These are phyloP conservation scores for Halcyon senegalensis DNA, from an alignment of 2,113 vertebrate genomes.

Conservation along the genomic window DNA sequence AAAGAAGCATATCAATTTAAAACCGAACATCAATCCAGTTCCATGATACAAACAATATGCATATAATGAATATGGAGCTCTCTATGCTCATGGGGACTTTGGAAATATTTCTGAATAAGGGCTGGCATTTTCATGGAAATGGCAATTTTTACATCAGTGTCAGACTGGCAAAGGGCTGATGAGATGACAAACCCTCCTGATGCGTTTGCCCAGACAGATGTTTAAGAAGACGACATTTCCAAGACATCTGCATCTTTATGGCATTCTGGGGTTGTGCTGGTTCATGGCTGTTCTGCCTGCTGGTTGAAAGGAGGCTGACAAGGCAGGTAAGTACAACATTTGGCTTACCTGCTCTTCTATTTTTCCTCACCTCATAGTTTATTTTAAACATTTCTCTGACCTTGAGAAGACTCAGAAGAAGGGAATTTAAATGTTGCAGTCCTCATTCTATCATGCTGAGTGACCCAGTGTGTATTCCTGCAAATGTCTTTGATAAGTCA, in stretches of 20 bases:
- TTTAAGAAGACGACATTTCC: constrained; percentile 46
- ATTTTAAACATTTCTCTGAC: neutral
- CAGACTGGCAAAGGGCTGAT: neutral
- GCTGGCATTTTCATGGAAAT: constrained; percentile 62
- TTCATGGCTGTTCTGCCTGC: constrained; percentile 12
- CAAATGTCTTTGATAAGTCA: neutral
- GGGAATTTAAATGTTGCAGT: neutral
- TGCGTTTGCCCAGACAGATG: neutral
- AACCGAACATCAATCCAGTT: neutral
- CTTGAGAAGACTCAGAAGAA: neutral
- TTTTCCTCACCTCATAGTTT: neutral
- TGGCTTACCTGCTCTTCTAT: neutral
- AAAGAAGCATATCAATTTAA: neutral
- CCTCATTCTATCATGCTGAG: neutral
- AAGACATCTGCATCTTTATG: neutral
- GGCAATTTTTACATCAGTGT: constrained; percentile 33
- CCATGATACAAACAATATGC: neutral
- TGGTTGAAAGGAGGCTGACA: neutral
- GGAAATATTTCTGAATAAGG: neutral
- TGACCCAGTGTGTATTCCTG: neutral
- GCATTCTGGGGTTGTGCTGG: constrained; percentile 15
- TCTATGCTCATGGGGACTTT: neutral
- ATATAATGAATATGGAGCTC: neutral
- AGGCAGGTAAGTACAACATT: neutral
- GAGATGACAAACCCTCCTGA: constrained; percentile 6